phyloP scores from a whole-genome alignment of 2,888 invertebrate species.

The Magallana nippona region DNA sequence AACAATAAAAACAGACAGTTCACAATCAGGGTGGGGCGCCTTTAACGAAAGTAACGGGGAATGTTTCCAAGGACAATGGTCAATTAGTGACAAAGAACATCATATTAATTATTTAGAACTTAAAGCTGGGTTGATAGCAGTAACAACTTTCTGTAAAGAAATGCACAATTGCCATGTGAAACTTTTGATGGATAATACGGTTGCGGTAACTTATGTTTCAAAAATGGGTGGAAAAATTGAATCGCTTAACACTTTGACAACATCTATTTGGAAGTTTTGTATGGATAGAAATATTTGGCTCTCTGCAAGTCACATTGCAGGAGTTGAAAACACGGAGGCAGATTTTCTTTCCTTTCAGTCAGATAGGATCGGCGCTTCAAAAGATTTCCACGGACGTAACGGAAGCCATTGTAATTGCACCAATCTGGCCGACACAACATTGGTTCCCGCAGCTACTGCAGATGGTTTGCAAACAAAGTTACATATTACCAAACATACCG shows the following conservation, averaged over 20 bases:
- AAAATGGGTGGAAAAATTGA: slow-evolving; percentile 30
- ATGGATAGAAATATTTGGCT: slow-evolving; percentile 45
- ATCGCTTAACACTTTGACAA: slow-evolving; percentile 27
- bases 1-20: too few relatives aligned
- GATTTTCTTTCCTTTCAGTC: slow-evolving; percentile 51
- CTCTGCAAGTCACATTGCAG: slow-evolving; percentile 40
- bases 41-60: slow-evolving; percentile 7
- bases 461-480: slow-evolving; percentile 11
- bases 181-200: slow-evolving; percentile 40
- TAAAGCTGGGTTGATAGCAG: slow-evolving; percentile 37
- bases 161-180: slow-evolving; percentile 7
- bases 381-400: slow-evolving; percentile 40
- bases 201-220: slow-evolving; percentile 29
- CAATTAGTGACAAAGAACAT: not conserved
- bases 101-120: slow-evolving; percentile 44
- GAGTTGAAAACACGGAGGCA: slow-evolving; percentile 35
- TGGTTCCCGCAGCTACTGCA: not conserved
- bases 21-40: not conserved
- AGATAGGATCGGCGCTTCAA: slow-evolving; percentile 31
- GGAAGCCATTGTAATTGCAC: slow-evolving; percentile 36
- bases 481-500: slow-evolving; percentile 12
- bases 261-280: slow-evolving; percentile 48
- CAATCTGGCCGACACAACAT: slow-evolving; percentile 43
- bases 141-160: not conserved
- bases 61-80: not conserved